Conservation (phyloP, 2,888 invertebrate genomes). For the Ormyrus labotus region DNA sequence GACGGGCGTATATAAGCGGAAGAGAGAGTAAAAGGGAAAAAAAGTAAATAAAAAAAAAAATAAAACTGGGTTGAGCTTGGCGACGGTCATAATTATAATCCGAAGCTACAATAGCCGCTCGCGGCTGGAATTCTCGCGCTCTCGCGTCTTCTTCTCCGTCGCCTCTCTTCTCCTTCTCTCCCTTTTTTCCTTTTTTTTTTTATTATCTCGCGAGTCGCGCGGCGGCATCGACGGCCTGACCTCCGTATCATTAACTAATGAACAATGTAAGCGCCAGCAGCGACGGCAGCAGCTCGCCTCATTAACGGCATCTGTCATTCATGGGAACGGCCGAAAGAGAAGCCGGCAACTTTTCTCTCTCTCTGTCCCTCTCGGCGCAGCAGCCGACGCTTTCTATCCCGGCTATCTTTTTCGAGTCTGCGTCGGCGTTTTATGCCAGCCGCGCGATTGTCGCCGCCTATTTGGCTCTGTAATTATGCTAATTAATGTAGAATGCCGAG, state of each 20-base stretch:
- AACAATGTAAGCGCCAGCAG: slow-evolving; percentile 43
- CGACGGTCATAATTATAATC: slow-evolving; percentile 42
- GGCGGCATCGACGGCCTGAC: slow-evolving; percentile 29
- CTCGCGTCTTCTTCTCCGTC: background rate
- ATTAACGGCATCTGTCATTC: slow-evolving; percentile 55
- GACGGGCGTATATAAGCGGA: background rate
- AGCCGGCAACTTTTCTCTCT: slow-evolving; percentile 8
- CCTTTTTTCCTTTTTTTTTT: background rate
- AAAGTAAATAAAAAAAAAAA: background rate
- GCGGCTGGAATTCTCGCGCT: background rate
- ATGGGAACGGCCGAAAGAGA: slow-evolving; percentile 14
- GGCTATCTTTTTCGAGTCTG: background rate
- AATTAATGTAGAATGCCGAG: slow-evolving; percentile 28
- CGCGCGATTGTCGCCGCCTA: slow-evolving; percentile 36
- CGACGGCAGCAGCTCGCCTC: slow-evolving; percentile 29
- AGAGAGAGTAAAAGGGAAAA: background rate
- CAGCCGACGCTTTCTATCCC: background rate
- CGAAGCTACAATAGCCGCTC: slow-evolving; percentile 25
- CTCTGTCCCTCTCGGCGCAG: background rate
- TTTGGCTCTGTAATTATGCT: slow-evolving; percentile 42
- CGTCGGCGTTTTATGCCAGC: background rate
- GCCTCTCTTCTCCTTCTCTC: slow-evolving; percentile 6
- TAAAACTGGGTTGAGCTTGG: slow-evolving; percentile 14
- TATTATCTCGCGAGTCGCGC: slow-evolving; percentile 24
- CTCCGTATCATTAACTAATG: slow-evolving; percentile 55